phyloP scores from a whole-genome alignment of 2,113 vertebrate species.

The Coturnix japonica region DNA sequence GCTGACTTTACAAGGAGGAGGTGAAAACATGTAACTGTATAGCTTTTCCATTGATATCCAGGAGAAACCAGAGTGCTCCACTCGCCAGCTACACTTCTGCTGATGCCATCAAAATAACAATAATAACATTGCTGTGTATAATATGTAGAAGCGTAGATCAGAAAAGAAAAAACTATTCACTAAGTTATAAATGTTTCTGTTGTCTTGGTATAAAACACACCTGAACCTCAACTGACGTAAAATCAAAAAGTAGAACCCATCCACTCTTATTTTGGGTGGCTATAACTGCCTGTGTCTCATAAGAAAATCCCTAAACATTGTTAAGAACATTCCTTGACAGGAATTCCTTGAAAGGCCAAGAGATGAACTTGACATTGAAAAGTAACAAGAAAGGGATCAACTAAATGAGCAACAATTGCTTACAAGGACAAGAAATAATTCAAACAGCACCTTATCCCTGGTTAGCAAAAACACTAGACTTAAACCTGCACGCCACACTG shows the following conservation, averaged over 20 bases:
- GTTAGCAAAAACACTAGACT: background rate
- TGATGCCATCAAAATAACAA: background rate
- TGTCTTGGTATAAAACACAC: background rate
- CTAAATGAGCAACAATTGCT: background rate
- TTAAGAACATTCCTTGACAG: background rate
- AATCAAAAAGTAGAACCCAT: background rate
- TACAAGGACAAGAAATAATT: background rate
- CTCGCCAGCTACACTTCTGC: background rate
- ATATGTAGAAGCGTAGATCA: background rate
- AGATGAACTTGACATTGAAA: background rate
- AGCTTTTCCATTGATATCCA: background rate
- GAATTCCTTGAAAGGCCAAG: background rate
- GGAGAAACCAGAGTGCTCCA: background rate
- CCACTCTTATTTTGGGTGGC: background rate
- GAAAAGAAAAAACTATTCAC: background rate
- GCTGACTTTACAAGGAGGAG: background rate
- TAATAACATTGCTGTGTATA: too few relatives aligned
- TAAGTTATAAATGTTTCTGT: background rate
- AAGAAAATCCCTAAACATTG: background rate
- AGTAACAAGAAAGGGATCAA: background rate
- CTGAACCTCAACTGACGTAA: background rate
- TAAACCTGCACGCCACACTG: background rate
- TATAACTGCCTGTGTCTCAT: background rate
- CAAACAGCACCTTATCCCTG: background rate
- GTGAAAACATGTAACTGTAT: too few relatives aligned